These are phyloP conservation scores for Ormyrus rosae DNA, from an alignment of 2,888 invertebrate genomes.

Conservation along the genomic window DNA sequence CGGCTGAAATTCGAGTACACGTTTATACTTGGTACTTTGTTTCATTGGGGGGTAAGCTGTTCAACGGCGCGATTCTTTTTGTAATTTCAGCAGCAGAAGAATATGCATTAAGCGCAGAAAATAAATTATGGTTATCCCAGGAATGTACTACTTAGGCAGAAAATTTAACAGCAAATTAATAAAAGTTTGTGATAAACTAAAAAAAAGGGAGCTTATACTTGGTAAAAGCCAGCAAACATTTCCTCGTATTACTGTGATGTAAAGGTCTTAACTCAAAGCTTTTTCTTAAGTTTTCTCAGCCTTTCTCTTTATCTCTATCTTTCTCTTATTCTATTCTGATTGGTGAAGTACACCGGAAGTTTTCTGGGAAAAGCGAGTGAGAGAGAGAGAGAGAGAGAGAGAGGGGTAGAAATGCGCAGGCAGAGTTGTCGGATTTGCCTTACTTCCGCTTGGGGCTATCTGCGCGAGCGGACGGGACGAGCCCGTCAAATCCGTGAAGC, in stretches of 20 bases:
- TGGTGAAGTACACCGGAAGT: slow-evolving; percentile 51
- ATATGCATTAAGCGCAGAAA: too few species aligned
- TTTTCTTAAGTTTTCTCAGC: background rate
- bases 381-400: slow-evolving; percentile 19
- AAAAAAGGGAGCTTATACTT: too few species aligned
- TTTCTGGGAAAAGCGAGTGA: slow-evolving; percentile 36
- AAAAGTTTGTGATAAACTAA: too few species aligned
- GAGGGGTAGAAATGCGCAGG: slow-evolving; percentile 21
- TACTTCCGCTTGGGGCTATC: slow-evolving; percentile 64
- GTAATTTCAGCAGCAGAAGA: too few species aligned
- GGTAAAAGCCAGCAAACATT: background rate
- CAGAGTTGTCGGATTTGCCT: slow-evolving; percentile 57
- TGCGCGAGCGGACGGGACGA: slow-evolving; percentile 63
- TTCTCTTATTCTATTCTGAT: slow-evolving; percentile 41
- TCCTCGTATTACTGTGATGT: too few species aligned
- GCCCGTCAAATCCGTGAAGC: slow-evolving; percentile 68
- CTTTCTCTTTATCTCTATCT: background rate
- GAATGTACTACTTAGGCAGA: too few species aligned
- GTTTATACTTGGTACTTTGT: too few species aligned
- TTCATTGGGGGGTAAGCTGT: too few species aligned
- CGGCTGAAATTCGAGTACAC: too few species aligned
- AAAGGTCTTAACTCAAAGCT: background rate
- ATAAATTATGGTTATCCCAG: too few species aligned
- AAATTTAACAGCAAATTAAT: too few species aligned
- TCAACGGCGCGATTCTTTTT: too few species aligned